These are phyloP conservation scores for Rhizoglyphus robini DNA, from an alignment of 1,140 invertebrate species.

Conservation along the genomic window DNA sequence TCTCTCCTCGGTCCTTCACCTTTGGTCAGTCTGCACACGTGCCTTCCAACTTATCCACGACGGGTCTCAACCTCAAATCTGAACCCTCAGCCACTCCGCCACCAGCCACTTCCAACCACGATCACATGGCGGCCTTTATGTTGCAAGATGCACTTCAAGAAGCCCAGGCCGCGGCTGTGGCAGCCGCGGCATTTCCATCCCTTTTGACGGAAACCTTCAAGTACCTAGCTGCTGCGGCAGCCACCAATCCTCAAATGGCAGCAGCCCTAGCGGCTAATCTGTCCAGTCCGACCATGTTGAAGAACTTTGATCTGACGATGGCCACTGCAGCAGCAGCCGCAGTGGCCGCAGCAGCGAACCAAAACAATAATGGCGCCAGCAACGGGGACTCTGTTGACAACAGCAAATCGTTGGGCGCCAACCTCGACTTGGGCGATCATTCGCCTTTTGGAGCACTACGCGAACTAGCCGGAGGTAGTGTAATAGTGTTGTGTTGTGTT, in stretches of 20 bases:
- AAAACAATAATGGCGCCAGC: background rate
- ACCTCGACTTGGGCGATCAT: background rate
- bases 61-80: background rate
- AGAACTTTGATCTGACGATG: slow-evolving; percentile 17
- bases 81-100: background rate
- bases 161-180: slow-evolving; percentile 11
- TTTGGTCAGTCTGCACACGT: background rate
- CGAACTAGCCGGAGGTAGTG: background rate
- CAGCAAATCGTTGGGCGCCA: background rate
- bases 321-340: background rate
- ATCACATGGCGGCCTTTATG: background rate
- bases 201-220: slow-evolving; percentile 28
- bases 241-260: slow-evolving; percentile 26
- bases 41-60: background rate
- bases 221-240: slow-evolving; percentile 26
- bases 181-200: slow-evolving; percentile 22
- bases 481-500: too few species aligned
- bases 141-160: slow-evolving; percentile 20
- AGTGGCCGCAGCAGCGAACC: background rate
- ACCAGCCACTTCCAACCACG: background rate
- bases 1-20: background rate
- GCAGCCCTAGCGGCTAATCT: slow-evolving; percentile 25
- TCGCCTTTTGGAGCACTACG: background rate
- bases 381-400: background rate
- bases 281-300: slow-evolving; percentile 12